Evolutionary conservation across 2,113 vertebrate species (phyloP), one percentile per base, ranked within the genome.

Genomic region (Furnarius figulus): DNA sequence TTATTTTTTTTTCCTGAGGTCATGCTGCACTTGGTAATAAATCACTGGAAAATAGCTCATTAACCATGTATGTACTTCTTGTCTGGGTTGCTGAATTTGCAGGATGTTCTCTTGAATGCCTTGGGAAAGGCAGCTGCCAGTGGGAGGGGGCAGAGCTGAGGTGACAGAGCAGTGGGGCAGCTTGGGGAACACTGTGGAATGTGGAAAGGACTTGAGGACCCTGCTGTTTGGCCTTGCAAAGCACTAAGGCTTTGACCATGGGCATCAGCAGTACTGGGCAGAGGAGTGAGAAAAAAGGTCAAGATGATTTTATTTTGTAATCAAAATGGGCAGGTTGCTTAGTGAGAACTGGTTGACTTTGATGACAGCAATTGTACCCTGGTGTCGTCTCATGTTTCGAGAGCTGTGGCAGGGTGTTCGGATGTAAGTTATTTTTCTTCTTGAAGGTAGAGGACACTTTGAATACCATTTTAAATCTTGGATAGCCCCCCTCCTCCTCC

Each of bases 21-120:
- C 15, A 10, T 58, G 23, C 62, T 56, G 52, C 37, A 70, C 73
- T 96, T 90, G 46, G 16, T 83, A 71, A 70, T 70, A 93, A 94
- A 37, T 95, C 4, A 6, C n/a, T 6, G 3, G 22, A 83, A 92
- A 80, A 96, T 28, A 87, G 46, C n/a, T 44, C 55, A 35, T 44
- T 52, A 40, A 87, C 37, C 33, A 16, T 49, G 49, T 77, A 66
- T 67, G 16, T 86, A 55, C 24, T 91, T 90, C 88, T 65, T 0
- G 0, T 52, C 9, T 74, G 47, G 33, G 44, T 4, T 79, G 18
- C 42, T 91, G 19, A 23, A 65, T 89, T 42, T 59, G 66, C 1
- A 1, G 39, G 24, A 70, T 62, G 47, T 82, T 93, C 78, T 55
- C 83, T 61, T 71, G 84, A 91, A 85, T 3, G 1, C 10, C 19